A percentile compares a stretch with the other conserved stretches of the same genome.
These are phyloP conservation scores for Globicephala melas DNA, from an alignment of 2,113 vertebrate species.

Conservation along the genomic window DNA sequence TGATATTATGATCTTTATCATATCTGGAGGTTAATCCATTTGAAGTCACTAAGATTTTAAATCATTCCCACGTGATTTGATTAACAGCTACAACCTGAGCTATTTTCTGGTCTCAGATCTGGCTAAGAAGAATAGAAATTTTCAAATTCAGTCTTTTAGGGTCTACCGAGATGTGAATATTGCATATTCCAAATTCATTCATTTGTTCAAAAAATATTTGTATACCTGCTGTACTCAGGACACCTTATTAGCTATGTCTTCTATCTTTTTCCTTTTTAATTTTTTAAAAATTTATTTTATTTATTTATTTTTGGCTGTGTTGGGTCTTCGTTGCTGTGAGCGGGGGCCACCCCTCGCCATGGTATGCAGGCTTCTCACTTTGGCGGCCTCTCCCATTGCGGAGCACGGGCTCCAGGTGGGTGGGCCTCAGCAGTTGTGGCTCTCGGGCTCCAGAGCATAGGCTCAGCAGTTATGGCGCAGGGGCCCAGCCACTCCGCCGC, in stretches of 20 bases:
- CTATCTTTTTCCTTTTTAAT: background rate
- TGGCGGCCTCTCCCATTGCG: too few relatives aligned
- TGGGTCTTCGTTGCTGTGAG: too few relatives aligned
- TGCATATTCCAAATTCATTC: background rate
- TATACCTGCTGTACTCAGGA: background rate
- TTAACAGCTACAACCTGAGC: background rate
- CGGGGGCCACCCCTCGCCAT: too few relatives aligned
- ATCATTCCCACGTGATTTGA: background rate
- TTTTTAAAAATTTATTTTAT: too few relatives aligned
- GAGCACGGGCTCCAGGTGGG: too few relatives aligned
- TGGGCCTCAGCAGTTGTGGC: too few relatives aligned
- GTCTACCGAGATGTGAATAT: background rate
- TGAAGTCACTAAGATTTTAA: conserved; percentile 6
- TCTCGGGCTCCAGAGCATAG: too few relatives aligned
- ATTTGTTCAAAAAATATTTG: background rate
- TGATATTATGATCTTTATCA: background rate
- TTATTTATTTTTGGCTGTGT: too few relatives aligned
- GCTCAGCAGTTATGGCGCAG: too few relatives aligned
- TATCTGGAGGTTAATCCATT: background rate
- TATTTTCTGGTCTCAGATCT: conserved; percentile 36
- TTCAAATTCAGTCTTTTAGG: background rate
- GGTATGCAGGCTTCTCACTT: too few relatives aligned
- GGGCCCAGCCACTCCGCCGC: too few relatives aligned
- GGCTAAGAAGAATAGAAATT: conserved; percentile 8
- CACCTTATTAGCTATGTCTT: background rate